A percentile compares a stretch with the other conserved stretches of the same genome.
phyloP scores from a whole-genome alignment of 64 coral and sea anemone species.

The Orbicella faveolata region DNA sequence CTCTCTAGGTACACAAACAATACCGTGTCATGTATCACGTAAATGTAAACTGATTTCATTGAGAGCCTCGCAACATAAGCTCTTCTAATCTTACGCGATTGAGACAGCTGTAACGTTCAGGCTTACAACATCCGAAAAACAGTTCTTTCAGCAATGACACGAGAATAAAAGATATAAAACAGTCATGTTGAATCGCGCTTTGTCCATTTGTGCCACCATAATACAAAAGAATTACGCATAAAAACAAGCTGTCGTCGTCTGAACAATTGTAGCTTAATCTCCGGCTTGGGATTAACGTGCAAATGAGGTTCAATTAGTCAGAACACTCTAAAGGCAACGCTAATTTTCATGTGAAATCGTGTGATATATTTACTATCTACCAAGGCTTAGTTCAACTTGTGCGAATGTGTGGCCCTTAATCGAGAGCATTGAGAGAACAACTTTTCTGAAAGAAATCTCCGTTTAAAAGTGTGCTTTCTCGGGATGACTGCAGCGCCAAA shows the following conservation, averaged over 20 bases:
- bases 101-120: background rate
- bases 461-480: background rate
- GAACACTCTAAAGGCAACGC: background rate
- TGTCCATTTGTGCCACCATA: background rate
- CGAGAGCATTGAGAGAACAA: background rate
- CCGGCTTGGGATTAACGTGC: background rate
- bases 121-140: background rate
- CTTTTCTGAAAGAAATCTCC: background rate
- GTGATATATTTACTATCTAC: background rate
- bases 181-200: background rate
- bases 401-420: background rate
- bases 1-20: background rate
- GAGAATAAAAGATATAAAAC: background rate
- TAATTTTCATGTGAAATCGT: conserved; percentile 16
- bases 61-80: too few species aligned
- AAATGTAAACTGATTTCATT: too few species aligned
- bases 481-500: too few species aligned
- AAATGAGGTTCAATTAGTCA: conserved; percentile 23
- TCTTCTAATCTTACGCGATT: too few species aligned
- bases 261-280: conserved; percentile 20
- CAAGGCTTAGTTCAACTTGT: background rate
- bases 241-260: background rate
- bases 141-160: background rate
- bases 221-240: background rate
- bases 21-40: background rate